These are phyloP conservation scores for Heliconius hermathena DNA, from an alignment of 1,140 invertebrate genomes.

Conservation along the genomic window DNA sequence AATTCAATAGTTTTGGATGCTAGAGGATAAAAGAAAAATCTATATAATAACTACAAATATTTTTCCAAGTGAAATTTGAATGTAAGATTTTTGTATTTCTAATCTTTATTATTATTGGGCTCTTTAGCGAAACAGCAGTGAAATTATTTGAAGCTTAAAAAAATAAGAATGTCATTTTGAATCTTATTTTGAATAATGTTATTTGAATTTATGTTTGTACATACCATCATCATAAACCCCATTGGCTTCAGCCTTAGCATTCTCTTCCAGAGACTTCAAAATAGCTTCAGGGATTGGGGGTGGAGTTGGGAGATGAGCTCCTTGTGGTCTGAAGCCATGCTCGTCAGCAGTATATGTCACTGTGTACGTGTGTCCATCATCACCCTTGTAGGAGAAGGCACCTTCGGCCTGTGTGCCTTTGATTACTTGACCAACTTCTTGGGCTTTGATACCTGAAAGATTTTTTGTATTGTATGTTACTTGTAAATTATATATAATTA, in stretches of 20 bases:
- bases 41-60: too few species aligned
- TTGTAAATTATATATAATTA: not conserved
- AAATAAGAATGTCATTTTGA: too few species aligned
- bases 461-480: not conserved
- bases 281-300: slow-evolving; percentile 86
- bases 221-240: slow-evolving; percentile 69
- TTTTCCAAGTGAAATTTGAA: too few species aligned
- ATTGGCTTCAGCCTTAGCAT: slow-evolving; percentile 68
- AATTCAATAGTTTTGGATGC: too few species aligned
- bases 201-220: not conserved
- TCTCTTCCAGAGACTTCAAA: slow-evolving; percentile 82
- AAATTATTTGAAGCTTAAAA: too few species aligned
- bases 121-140: too few species aligned
- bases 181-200: too few species aligned
- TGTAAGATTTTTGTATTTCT: too few species aligned
- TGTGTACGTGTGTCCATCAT: slow-evolving; percentile 83
- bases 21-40: too few species aligned
- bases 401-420: slow-evolving; percentile 82
- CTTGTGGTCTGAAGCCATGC: slow-evolving; percentile 82
- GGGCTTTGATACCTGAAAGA: slow-evolving; percentile 64
- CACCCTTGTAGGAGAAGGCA: slow-evolving; percentile 84
- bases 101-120: too few species aligned
- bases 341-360: slow-evolving; percentile 84
- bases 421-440: slow-evolving; percentile 56
- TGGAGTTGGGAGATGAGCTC: slow-evolving; percentile 85